Evolutionary conservation across 2,797 vertebrate genomes (phyloP).

Genomic region (Mastacembelus armatus): DNA sequence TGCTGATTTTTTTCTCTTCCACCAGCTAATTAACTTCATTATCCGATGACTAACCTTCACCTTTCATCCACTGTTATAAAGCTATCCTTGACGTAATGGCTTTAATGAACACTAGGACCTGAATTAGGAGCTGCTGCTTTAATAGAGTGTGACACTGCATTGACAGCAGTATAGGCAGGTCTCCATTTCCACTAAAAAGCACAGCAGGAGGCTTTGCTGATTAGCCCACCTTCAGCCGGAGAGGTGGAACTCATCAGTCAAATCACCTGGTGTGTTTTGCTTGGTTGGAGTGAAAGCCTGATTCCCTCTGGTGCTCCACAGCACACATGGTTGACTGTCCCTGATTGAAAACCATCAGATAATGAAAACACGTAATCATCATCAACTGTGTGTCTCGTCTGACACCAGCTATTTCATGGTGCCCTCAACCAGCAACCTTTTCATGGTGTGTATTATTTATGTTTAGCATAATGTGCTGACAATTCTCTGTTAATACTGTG

Average conservation of each 20-base stretch:
- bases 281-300: conserved; percentile 57
- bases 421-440: conserved; percentile 40
- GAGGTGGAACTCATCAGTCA: conserved; percentile 69
- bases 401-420: conserved; percentile 45
- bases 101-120: conserved; percentile 8
- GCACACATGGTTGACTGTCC: conserved; percentile 48
- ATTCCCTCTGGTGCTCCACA: conserved; percentile 40
- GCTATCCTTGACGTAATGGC: conserved; percentile 22
- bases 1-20: neutral
- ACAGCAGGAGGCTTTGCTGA: conserved; percentile 53
- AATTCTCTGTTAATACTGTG: neutral
- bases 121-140: conserved; percentile 32
- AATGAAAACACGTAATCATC: conserved; percentile 74
- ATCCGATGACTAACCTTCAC: neutral
- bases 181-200: conserved; percentile 40
- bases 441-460: conserved; percentile 29
- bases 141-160: conserved; percentile 33
- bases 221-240: conserved; percentile 63
- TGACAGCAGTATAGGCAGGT: conserved; percentile 47
- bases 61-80: conserved; percentile 16
- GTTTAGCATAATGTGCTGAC: conserved; percentile 18
- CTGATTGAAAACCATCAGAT: conserved; percentile 68
- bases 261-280: conserved; percentile 69
- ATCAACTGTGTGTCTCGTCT: conserved; percentile 47
- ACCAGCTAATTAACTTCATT: conserved; percentile 38